Base-by-base conservation (phyloP, 2,797 vertebrate species). In the Myotis findleyi region DNA sequence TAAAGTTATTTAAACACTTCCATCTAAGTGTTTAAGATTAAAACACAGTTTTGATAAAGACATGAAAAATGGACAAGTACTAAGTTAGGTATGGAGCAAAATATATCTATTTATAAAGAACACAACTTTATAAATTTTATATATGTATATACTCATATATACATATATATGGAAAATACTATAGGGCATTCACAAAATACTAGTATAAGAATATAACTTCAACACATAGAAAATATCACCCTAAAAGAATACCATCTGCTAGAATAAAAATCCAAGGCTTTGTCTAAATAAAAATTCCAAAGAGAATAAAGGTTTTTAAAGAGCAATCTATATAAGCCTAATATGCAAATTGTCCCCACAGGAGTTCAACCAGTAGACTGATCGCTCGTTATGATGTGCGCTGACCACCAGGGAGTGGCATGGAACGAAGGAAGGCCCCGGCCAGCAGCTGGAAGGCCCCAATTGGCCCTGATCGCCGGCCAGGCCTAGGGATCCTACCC, bases 201-300 rank as follows among this genome's bases (percentile, higher is more conserved):
- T 59, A 49, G 1, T 51, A 59, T 0, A 73, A 30, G 23, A 87
- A 83, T 91, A 47, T 30, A 87, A 80, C 3, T 27, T 77, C 73
- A 53, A 85, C 17, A 51, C 23, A 68, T 23, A 89, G 25, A 55
- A 87, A 89, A 89, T 64, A 33, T 49, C 13, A 87, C 2, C n/a
- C 5, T 87, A 36, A 89, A 68, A 51, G 21, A 72, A 44, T 12
- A 51, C 3, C 6, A 55, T 57, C 6, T 80, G 59, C 17, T 47
- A 49, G 38, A 59, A 62, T 84, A 82, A 53, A 25, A 96, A 4
- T 64, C 10, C 27, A 73, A 64, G 5, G 6, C 18, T 93, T 68
- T 86, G 9, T 81, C 20, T 55, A 59, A 82, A 68, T 59, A 71
- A 75, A 2, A 91, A 80, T 83, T 87, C 13, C 68, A 84, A 87